These are phyloP conservation scores for Actinia equina DNA, from an alignment of 64 coral and sea anemone species.

Conservation along the genomic window DNA sequence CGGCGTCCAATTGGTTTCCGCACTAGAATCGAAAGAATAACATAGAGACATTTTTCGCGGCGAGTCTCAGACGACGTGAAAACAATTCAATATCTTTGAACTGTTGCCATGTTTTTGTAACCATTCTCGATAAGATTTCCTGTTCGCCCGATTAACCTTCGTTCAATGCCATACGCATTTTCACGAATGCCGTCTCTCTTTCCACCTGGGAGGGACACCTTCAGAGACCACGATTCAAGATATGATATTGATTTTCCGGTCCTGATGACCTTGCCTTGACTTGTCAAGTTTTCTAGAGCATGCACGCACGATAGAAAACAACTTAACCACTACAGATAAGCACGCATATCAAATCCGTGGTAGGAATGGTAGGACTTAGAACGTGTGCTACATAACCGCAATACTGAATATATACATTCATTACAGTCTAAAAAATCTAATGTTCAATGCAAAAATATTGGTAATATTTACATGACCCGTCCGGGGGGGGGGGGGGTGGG, in stretches of 20 bases:
- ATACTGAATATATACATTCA: too few relatives aligned
- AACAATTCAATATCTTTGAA: background rate
- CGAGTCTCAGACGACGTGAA: background rate
- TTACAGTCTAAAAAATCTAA: too few relatives aligned
- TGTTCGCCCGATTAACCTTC: background rate
- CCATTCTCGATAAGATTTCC: conserved; percentile 3
- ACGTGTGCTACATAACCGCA: too few relatives aligned
- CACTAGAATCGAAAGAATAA: too few relatives aligned
- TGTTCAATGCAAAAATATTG: too few relatives aligned
- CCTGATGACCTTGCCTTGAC: background rate
- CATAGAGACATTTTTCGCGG: background rate
- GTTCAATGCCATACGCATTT: background rate
- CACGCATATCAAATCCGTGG: background rate
- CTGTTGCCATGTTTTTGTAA: background rate
- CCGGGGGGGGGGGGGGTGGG: too few relatives aligned
- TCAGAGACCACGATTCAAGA: background rate
- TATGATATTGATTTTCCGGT: conserved; percentile 10
- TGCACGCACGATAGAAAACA: background rate
- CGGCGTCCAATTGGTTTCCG: too few relatives aligned
- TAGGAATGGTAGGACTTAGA: background rate
- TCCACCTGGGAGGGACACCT: background rate
- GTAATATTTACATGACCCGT: too few relatives aligned
- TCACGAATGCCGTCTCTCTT: background rate
- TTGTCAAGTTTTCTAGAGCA: background rate
- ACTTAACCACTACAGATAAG: background rate